These are phyloP conservation scores for Tachina lurida DNA, from an alignment of 2,888 invertebrate species.

Conservation along the genomic window DNA sequence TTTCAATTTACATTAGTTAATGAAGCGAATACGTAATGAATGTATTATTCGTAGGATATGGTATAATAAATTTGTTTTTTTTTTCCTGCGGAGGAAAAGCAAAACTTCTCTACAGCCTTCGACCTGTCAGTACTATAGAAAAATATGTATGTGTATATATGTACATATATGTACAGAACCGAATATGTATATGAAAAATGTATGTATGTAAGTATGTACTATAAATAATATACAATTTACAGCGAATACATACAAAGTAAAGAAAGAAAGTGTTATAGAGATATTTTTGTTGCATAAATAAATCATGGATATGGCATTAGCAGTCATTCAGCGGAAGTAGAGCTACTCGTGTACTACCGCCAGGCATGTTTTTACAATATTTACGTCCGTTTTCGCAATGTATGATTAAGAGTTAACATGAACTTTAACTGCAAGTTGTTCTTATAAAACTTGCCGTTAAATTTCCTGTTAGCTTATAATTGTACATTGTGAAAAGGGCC, in stretches of 20 bases:
- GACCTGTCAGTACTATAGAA: slow-evolving; percentile 22
- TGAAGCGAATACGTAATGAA: slow-evolving; percentile 69
- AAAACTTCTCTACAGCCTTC: slow-evolving; percentile 5
- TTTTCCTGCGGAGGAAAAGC: neutral
- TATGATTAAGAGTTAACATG: too few relatives aligned
- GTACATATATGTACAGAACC: too few relatives aligned
- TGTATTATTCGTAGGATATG: slow-evolving; percentile 54
- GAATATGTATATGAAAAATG: too few relatives aligned
- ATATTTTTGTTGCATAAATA: slow-evolving; percentile 16
- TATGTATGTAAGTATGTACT: too few relatives aligned
- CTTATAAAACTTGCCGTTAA: too few relatives aligned
- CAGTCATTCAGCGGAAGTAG: neutral
- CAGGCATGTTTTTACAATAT: too few relatives aligned
- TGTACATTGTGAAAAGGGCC: too few relatives aligned
- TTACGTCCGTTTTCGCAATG: too few relatives aligned
- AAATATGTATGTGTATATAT: neutral
- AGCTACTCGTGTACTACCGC: neutral
- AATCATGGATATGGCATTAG: neutral
- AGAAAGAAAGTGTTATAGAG: neutral
- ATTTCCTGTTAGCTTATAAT: too few relatives aligned
- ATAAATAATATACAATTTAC: slow-evolving; percentile 14
- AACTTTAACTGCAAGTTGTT: too few relatives aligned
- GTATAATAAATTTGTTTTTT: slow-evolving; percentile 19
- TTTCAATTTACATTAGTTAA: slow-evolving; percentile 67
- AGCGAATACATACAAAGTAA: neutral